Conservation (phyloP, 2,888 invertebrate genomes). For the Zeuzera pyrina region DNA sequence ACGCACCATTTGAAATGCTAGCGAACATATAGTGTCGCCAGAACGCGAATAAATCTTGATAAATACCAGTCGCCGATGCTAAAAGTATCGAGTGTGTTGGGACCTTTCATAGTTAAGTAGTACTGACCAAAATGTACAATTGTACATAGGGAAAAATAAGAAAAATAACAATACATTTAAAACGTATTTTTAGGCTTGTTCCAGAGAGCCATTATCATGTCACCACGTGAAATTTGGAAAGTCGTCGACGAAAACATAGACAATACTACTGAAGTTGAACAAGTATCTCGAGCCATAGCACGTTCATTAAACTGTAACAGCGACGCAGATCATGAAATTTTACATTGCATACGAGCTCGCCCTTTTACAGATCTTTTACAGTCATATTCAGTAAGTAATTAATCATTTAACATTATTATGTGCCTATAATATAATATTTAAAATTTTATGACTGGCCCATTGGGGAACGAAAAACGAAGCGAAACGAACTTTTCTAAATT, state of each 20-base stretch:
- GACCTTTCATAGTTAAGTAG: too few relatives aligned
- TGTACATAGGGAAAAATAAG: too few relatives aligned
- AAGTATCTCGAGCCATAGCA: slow-evolving; percentile 71
- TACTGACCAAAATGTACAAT: too few relatives aligned
- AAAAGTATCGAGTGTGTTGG: too few relatives aligned
- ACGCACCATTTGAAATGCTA: too few relatives aligned
- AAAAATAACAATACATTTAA: background rate
- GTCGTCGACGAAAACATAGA: slow-evolving; percentile 30
- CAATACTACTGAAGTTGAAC: slow-evolving; percentile 42
- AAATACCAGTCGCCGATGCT: too few relatives aligned
- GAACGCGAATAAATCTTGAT: too few relatives aligned
- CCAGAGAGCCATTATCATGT: slow-evolving; percentile 80
- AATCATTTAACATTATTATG: background rate
- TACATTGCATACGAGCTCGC: slow-evolving; percentile 76
- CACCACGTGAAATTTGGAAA: slow-evolving; percentile 64
- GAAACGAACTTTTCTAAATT: too few relatives aligned
- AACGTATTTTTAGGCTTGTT: slow-evolving; percentile 65
- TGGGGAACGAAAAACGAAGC: too few relatives aligned
- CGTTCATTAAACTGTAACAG: slow-evolving; percentile 65
- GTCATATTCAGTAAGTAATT: slow-evolving; percentile 38
- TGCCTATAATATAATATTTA: background rate
- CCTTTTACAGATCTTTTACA: slow-evolving; percentile 73
- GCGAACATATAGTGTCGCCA: too few relatives aligned
- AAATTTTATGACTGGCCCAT: too few relatives aligned
- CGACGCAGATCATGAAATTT: slow-evolving; percentile 62